Conservation (phyloP, 2,888 invertebrate species). For the Drosophila prolongata region DNA sequence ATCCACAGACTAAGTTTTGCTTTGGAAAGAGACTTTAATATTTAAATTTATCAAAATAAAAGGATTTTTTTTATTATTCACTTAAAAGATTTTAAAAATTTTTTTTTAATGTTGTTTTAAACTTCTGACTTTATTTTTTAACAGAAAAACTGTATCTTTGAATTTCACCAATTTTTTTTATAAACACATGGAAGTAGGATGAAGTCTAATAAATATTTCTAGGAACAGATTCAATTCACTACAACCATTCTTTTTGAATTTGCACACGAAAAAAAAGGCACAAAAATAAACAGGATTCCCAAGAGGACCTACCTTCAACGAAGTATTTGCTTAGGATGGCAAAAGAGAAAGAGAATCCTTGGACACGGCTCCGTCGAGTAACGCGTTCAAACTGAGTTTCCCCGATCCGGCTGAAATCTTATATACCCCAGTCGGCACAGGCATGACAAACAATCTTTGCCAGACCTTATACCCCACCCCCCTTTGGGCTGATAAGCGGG, state of each 20-base stretch:
- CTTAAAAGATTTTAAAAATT: no score
- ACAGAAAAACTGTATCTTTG: no score
- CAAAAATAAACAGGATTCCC: not conserved
- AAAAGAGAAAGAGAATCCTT: slow-evolving; percentile 19
- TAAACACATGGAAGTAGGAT: not conserved
- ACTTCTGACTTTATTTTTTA: no score
- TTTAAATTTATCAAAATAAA: no score
- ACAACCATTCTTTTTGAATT: not conserved
- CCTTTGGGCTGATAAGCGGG: slow-evolving; percentile 51
- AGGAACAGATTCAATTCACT: not conserved
- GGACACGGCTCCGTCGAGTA: slow-evolving; percentile 39
- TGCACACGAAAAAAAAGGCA: slow-evolving; percentile 11
- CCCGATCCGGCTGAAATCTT: slow-evolving; percentile 44
- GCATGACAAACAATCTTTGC: slow-evolving; percentile 34
- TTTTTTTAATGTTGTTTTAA: no score
- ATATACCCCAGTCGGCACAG: slow-evolving; percentile 52
- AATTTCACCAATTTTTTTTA: not conserved
- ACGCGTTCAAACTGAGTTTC: slow-evolving; percentile 53
- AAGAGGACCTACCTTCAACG: slow-evolving; percentile 19
- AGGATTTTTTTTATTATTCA: no score
- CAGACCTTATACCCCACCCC: slow-evolving; percentile 4
- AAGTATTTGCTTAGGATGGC: slow-evolving; percentile 1
- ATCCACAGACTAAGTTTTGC: no score
- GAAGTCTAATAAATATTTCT: not conserved
- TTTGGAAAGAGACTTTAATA: not conserved